These are phyloP conservation scores for Aphodius sticticus DNA, from an alignment of 2,888 invertebrate species.

Conservation along the genomic window DNA sequence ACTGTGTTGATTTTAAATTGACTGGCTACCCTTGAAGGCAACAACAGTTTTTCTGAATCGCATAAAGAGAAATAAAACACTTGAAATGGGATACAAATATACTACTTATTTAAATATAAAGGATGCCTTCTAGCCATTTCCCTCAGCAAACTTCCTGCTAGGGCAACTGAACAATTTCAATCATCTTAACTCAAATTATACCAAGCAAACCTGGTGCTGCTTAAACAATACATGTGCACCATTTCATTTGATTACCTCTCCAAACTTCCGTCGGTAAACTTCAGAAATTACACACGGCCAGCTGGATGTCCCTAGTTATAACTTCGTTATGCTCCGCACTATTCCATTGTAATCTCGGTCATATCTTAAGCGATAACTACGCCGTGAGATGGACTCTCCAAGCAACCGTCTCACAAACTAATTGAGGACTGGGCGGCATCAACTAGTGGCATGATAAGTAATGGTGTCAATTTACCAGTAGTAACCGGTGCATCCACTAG, in stretches of 20 bases:
- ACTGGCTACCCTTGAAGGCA: too few relatives aligned
- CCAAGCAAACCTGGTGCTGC: too few relatives aligned
- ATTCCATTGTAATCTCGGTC: not conserved
- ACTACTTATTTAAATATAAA: too few relatives aligned
- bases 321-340: not conserved
- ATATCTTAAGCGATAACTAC: not conserved
- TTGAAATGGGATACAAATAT: too few relatives aligned
- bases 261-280: not conserved
- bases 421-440: not conserved
- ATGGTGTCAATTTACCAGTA: not conserved
- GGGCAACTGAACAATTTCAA: too few relatives aligned
- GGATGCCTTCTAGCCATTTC: too few relatives aligned
- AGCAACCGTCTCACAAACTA: not conserved
- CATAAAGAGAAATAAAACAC: too few relatives aligned
- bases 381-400: not conserved
- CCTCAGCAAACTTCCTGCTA: too few relatives aligned
- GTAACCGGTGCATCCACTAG: conserved; percentile 4
- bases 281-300: not conserved
- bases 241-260: not conserved
- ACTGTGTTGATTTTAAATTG: too few relatives aligned
- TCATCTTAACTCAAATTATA: too few relatives aligned
- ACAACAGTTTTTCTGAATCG: too few relatives aligned
- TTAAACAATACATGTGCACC: too few relatives aligned
- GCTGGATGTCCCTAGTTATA: not conserved
- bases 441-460: not conserved